Evolutionary conservation across 2,113 vertebrate species (phyloP), one percentile per base, ranked within the genome.

Genomic region (Macquaria australasica): DNA sequence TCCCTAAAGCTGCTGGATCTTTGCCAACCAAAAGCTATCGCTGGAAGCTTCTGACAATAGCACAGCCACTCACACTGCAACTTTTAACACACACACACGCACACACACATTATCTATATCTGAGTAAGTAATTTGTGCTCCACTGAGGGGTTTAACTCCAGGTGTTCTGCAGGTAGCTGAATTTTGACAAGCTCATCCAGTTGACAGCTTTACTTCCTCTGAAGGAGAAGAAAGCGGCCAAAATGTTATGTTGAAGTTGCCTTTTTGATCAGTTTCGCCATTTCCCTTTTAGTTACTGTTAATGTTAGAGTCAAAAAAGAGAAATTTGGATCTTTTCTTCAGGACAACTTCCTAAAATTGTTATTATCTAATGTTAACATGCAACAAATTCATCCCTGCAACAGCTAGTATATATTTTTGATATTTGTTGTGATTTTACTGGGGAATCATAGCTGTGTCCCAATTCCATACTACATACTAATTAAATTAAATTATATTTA

Each of bases 1-100:
- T 94, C 91, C 92, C 87, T 72, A 86, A 89, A 91, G 88, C 83
- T 84, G 62, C 58, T 78, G 90, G 92, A 89, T 77, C 59, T 25
- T 73, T 23, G 87, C 89, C 92, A 95, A 85, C 51, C 53, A 73
- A 90, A 83, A 87, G 76, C 79, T 79, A 91, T 86, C 77, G 70
- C 76, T 83, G 82, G 74, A 87, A 86, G 77, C 80, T 88, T 82
- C 85, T 77, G 82, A 84, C 37, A 14, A 76, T 41, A 50, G 83
- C 23, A 74, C 28, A 89, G 73, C 67, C 60, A n/a, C 0, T 2
- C 39, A 81, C 43, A 81, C 67, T 71, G 69, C 63, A 79, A 82
- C 81, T 71, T 82, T 78, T 23, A 70, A 50, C 56, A 83, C 41
- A 48, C 51, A 72, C 73, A 56, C 21, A 78, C 31, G 4, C 37